Evolutionary conservation across 2,888 invertebrate genomes (phyloP).

Genomic region (Heliconius cydno): DNA sequence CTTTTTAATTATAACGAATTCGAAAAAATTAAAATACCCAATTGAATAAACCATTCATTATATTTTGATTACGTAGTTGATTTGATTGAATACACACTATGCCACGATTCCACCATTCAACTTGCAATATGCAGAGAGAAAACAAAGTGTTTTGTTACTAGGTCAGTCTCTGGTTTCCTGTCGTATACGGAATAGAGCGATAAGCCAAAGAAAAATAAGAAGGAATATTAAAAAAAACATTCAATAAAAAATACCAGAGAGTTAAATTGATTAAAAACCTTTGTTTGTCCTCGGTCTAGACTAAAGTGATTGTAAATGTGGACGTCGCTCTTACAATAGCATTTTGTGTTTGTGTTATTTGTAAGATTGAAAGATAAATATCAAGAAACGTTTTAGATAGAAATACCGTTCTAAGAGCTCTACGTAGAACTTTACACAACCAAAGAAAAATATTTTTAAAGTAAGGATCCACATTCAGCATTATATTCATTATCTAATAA

Average conservation of each 20-base stretch:
- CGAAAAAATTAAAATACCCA: too few species aligned
- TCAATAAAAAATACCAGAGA: not conserved
- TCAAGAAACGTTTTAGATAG: not conserved
- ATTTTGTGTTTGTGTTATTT: not conserved
- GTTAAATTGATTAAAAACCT: slow-evolving; percentile 21
- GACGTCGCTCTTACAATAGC: not conserved
- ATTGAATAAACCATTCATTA: too few species aligned
- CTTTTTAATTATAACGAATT: too few species aligned
- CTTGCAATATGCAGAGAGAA: not conserved
- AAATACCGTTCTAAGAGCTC: not conserved
- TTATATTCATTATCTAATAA: too few species aligned
- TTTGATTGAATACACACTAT: too few species aligned
- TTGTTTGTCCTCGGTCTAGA: slow-evolving; percentile 9
- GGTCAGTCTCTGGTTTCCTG: too few species aligned
- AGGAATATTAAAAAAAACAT: not conserved
- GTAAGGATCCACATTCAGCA: too few species aligned
- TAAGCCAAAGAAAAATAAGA: not conserved
- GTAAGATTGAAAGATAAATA: slow-evolving; percentile 4
- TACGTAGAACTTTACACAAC: too few species aligned
- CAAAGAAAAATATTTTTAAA: too few species aligned
- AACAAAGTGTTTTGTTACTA: too few species aligned
- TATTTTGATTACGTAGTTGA: too few species aligned
- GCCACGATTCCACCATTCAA: not conserved
- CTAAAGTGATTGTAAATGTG: slow-evolving; percentile 15
- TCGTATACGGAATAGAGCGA: too few species aligned